phyloP scores from a whole-genome alignment of 2,113 vertebrate genomes.

The Chaetops frenatus region DNA sequence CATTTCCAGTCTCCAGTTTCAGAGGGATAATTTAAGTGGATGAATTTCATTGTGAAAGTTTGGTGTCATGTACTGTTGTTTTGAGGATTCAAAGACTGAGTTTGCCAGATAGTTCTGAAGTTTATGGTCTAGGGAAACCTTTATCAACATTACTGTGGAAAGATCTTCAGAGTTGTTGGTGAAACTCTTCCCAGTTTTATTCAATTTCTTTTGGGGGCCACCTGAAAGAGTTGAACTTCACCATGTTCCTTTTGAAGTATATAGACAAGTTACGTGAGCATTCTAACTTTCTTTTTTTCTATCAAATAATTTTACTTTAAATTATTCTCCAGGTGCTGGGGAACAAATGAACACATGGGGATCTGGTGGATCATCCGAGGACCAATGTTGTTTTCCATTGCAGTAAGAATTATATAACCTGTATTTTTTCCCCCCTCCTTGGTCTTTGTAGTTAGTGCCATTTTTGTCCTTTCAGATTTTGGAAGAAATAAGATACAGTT shows the following conservation, averaged over 20 bases:
- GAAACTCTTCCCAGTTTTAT: not conserved
- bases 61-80: not conserved
- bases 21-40: not conserved
- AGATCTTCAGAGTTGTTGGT: not conserved
- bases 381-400: constrained; percentile 83
- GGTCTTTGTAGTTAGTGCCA: not conserved
- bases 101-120: not conserved
- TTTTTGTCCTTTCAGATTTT: not conserved
- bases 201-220: not conserved
- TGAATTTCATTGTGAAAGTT: not conserved
- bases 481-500: not conserved
- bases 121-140: not conserved
- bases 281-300: not conserved
- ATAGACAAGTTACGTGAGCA: not conserved
- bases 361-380: constrained; percentile 96
- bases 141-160: not conserved
- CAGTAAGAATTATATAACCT: constrained; percentile 72
- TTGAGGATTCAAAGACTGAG: not conserved
- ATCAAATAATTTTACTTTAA: not conserved
- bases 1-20: not conserved
- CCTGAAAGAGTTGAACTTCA: not conserved
- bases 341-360: constrained; percentile 70
- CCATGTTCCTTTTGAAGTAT: not conserved
- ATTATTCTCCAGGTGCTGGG: constrained; percentile 84
- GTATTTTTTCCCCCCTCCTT: not conserved